A percentile compares a stretch with the other conserved stretches of the same genome.
These are phyloP conservation scores for Acropora yongei DNA, from an alignment of 64 coral and sea anemone genomes.

Conservation along the genomic window DNA sequence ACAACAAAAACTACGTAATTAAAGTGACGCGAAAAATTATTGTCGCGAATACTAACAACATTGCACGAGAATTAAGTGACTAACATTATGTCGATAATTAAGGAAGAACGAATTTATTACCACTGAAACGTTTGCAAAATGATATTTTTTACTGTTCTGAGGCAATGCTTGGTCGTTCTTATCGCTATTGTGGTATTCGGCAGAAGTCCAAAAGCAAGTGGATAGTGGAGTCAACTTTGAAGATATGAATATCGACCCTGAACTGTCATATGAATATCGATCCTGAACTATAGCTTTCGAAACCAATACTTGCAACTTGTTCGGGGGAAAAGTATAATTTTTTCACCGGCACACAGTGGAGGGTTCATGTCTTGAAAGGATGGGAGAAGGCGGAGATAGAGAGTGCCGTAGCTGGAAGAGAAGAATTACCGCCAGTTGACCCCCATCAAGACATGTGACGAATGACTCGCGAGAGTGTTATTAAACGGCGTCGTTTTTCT, in stretches of 20 bases:
- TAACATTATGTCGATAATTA: too few relatives aligned
- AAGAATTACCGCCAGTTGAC: slow-evolving; percentile 65
- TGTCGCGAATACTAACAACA: too few relatives aligned
- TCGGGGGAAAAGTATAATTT: slow-evolving; percentile 17
- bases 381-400: slow-evolving; percentile 42
- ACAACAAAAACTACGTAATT: too few relatives aligned
- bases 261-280: too few relatives aligned
- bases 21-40: too few relatives aligned
- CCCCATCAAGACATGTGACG: slow-evolving; percentile 39
- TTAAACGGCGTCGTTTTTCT: slow-evolving; percentile 8
- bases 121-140: too few relatives aligned
- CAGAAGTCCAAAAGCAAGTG: slow-evolving; percentile 71
- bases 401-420: slow-evolving; percentile 32
- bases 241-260: slow-evolving; percentile 63
- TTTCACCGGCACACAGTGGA: slow-evolving; percentile 22
- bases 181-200: slow-evolving; percentile 36
- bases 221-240: slow-evolving; percentile 75
- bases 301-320: slow-evolving; percentile 4
- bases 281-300: background rate
- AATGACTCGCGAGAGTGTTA: slow-evolving; percentile 34
- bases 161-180: too few relatives aligned
- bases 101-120: too few relatives aligned
- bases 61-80: too few relatives aligned
- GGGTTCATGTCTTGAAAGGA: slow-evolving; percentile 45
- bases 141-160: too few relatives aligned